These are phyloP conservation scores for Parotocinclus haroldoi DNA, from an alignment of 2,797 vertebrate genomes.

Conservation along the genomic window DNA sequence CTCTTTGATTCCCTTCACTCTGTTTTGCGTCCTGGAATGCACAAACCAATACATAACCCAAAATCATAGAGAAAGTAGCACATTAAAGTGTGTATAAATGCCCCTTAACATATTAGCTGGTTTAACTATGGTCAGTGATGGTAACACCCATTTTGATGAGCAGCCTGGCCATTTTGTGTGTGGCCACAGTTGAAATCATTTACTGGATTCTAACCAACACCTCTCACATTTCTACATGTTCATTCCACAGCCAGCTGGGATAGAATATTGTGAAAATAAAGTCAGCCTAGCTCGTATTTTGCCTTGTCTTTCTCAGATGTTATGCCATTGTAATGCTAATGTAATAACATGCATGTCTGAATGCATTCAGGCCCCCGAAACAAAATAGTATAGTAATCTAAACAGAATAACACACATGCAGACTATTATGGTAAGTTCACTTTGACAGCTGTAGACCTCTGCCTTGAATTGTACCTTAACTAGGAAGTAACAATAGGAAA, in stretches of 20 bases:
- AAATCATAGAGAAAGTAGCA: not conserved
- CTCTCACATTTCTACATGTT: constrained; percentile 38
- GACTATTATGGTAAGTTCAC: no score
- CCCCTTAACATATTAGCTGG: constrained; percentile 9
- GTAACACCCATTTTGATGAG: constrained; percentile 3
- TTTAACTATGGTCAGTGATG: constrained; percentile 2
- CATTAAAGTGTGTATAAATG: not conserved
- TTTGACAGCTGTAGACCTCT: no score
- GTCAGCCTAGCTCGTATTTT: constrained; percentile 23
- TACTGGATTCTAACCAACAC: constrained; percentile 35
- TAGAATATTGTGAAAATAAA: constrained; percentile 13
- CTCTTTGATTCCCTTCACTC: constrained; percentile 62
- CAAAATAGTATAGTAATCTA: no score
- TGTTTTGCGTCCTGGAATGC: constrained; percentile 18
- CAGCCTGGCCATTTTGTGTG: constrained; percentile 18
- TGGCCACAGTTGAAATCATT: constrained; percentile 28
- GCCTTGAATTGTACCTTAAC: no score
- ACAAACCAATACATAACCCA: constrained; percentile 1
- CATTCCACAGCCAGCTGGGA: not conserved
- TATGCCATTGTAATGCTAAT: constrained; percentile 5
- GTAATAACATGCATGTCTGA: constrained; percentile 17
- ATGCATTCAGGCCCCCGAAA: no score
- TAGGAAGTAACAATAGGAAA: no score
- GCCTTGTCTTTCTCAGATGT: constrained; percentile 20
- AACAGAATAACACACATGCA: not conserved